Base-by-base conservation (phyloP, 1,140 invertebrate genomes). In the Brachionus sp. region DNA sequence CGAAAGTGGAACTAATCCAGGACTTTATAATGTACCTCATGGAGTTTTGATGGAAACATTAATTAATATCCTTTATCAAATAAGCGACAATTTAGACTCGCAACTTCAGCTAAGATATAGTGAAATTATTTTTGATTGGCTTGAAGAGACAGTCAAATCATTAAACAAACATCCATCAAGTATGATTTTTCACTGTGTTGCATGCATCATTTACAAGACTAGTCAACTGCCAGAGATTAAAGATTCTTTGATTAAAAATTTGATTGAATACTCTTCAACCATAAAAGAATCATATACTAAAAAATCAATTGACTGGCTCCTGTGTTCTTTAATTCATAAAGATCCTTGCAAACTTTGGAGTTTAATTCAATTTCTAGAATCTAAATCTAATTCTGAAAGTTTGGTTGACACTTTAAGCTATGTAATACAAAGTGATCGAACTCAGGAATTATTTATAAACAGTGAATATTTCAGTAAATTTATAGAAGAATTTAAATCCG, bases 61-160 rank as follows among this genome's bases (percentile, higher is more conserved):
- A 70, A 92, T 93, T 16, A 92, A 94, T 39, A 93, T 95, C 16
- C 88, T 96, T 83, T 95, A 94, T 94, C 91, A 92, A 78, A 90
- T 92, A 25, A 92, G 93, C 86, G 90, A 92, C 83, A 84, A 86
- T 57, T 82, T 88, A 9, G 78, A 64, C n/a, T 62, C 85, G 5
- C 83, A 88, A 0, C 23, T 50, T 0, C 25, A 80, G 3, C 3
- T 13, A 25, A 37, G 62, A 80, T 29, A 62, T 4, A 62, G 1
- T 12, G 1, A 66, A 19, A 35, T 80, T 5, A 57, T 80, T 23
- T 29, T 80, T 5, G 29, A 62, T 6, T 80, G 77, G 77, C 16
- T 80, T n/a, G 29, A 62, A 29, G 33, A 64, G 6, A 42, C 35
- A 0, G 12, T 80, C 13, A n/a, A 62, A 25, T 39, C 77, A 25